Conservation (phyloP, 2,113 vertebrate species). For the Cariama cristata region DNA sequence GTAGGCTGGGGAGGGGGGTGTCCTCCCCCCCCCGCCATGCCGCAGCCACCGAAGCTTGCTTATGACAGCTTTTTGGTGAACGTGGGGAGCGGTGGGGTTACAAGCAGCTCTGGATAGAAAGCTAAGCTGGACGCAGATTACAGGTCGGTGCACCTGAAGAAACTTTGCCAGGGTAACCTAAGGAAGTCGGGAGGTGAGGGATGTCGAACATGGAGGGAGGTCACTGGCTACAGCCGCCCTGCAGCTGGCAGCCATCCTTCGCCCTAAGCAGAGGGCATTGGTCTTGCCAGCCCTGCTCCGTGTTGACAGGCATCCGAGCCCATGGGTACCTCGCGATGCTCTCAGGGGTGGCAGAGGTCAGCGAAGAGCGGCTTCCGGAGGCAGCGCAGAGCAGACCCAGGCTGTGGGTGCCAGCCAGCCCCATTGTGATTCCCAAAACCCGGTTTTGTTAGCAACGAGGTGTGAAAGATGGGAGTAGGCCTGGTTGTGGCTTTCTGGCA, state of each 20-base stretch:
- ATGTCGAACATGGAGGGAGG: neutral
- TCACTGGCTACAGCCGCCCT: neutral
- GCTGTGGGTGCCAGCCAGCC: neutral
- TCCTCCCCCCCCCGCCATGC: neutral
- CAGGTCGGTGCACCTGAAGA: neutral
- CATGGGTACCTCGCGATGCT: fast-evolving
- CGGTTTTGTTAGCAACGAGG: fast-evolving
- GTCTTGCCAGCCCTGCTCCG: neutral
- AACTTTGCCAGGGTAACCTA: neutral
- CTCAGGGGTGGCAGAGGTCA: neutral
- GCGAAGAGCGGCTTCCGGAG: neutral
- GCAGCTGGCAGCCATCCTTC: neutral
- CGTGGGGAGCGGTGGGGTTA: fast-evolving
- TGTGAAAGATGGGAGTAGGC: neutral
- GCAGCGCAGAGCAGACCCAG: neutral
- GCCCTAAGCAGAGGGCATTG: neutral
- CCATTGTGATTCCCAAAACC: fast-evolving
- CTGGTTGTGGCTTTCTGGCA: neutral
- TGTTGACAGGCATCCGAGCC: fast-evolving
- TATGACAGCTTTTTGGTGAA: fast-evolving
- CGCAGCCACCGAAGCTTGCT: neutral
- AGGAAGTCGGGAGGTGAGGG: neutral
- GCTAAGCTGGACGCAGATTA: neutral
- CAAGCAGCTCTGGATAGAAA: neutral
- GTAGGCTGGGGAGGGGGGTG: neutral